phyloP scores from a whole-genome alignment of 2,888 invertebrate genomes.

The Brachyptera risi region DNA sequence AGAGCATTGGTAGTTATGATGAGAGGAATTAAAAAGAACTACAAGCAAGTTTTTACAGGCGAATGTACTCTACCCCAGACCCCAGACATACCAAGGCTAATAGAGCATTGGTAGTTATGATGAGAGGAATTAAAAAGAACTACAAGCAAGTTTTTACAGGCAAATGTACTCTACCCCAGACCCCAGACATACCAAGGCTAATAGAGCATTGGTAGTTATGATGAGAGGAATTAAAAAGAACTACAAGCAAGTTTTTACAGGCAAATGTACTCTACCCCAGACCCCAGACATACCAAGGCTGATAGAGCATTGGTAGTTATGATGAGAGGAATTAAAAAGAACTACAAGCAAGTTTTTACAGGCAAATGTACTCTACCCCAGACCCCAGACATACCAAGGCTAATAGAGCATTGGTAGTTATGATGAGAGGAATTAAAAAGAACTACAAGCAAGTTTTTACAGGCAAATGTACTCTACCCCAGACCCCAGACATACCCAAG shows the following conservation, averaged over 20 bases:
- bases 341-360: slow-evolving; percentile 16
- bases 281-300: no score
- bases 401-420: not conserved
- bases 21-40: slow-evolving; percentile 17
- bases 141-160: slow-evolving; percentile 16
- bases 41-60: slow-evolving; percentile 14
- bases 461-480: no score
- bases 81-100: no score
- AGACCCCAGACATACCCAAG: no score
- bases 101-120: slow-evolving; percentile 7
- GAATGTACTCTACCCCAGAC: no score
- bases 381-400: no score
- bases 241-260: slow-evolving; percentile 14
- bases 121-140: slow-evolving; percentile 17
- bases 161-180: no score
- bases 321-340: slow-evolving; percentile 17
- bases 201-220: slow-evolving; percentile 8
- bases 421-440: slow-evolving; percentile 17
- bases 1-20: slow-evolving; percentile 11
- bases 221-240: slow-evolving; percentile 17
- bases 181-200: no score
- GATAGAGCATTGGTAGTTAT: slow-evolving; percentile 2
- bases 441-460: slow-evolving; percentile 17
- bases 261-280: no score
- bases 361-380: no score